Evolutionary conservation across 1,140 invertebrate species (phyloP), one percentile per base, ranked within the genome.

Genomic region (Phymorhynchus buccinoides): DNA sequence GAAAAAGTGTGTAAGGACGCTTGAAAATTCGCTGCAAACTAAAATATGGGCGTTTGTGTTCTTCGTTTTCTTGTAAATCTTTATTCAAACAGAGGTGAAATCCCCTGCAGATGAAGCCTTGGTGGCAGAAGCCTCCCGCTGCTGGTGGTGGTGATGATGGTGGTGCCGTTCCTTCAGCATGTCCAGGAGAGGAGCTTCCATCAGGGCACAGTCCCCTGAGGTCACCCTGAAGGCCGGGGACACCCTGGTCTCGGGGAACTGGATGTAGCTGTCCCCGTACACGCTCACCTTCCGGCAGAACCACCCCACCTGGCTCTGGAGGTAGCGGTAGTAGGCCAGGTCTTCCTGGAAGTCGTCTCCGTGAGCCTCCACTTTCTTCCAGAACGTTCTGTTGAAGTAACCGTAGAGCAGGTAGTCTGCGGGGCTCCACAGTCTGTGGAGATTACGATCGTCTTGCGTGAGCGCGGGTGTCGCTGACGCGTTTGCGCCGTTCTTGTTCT

Each of bases 331-430:
- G 0, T 86, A 77, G 22, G 82, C 62, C 39, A 92, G 88, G 84
- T 92, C 91, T 3, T 87, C 37, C 52, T 83, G 80, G 85, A 92
- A 92, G 68, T 87, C 89, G 3, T 62, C 37, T 14, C 90, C 86
- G 73, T 91, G 87, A 62, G 66, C 32, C 1, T 62, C n/a, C 41
- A 92, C 86, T 78, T 89, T 91, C 48, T 86, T 87, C 89, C 90
- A 91, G 30, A 92, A 89, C 37, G 88, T 89, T 81, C 86, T 85
- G 82, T 92, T 91, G 81, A 92, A 92, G 85, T 90, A 86, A n/a
- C 91, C 86, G 80, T 90, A 92, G 3, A 92, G 79, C n/a, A 80
- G 44, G 83, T 91, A 92, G 87, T 92, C 91, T 14, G 87, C 86
- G 32, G 68, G 27, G 83, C 89, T 90, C 90, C 90, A 92, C 27